These are phyloP conservation scores for Melieria omissa DNA, from an alignment of 2,888 invertebrate genomes.

Conservation along the genomic window DNA sequence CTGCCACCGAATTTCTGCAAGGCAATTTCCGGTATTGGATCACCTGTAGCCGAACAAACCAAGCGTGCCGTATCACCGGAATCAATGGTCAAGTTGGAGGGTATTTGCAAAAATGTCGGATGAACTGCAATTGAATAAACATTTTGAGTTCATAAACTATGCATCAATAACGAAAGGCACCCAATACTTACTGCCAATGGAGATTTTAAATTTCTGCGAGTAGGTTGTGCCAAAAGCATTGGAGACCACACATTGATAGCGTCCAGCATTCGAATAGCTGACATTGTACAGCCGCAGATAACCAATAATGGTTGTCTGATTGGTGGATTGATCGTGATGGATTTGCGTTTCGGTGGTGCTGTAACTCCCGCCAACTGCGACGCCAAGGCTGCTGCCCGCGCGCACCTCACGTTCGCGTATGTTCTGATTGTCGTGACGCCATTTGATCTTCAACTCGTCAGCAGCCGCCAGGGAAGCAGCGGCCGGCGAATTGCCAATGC, in stretches of 20 bases:
- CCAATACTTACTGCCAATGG: conserved; percentile 77
- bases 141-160: not conserved
- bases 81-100: conserved; percentile 84
- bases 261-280: conserved; percentile 83
- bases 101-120: conserved; percentile 86
- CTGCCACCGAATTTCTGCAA: conserved; percentile 94
- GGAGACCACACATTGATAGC: conserved; percentile 92
- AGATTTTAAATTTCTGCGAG: conserved; percentile 85
- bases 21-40: conserved; percentile 88
- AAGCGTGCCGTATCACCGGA: conserved; percentile 87
- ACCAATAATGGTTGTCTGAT: conserved; percentile 77
- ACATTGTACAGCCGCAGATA: conserved; percentile 80
- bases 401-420: conserved; percentile 56
- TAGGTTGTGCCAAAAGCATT: conserved; percentile 91
- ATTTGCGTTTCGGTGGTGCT: conserved; percentile 66
- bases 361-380: conserved; percentile 45
- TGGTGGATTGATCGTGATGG: conserved; percentile 55
- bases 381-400: conserved; percentile 10
- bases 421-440: conserved; percentile 88
- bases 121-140: conserved; percentile 71
- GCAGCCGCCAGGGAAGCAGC: conserved; percentile 72
- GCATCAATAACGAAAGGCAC: conserved; percentile 11
- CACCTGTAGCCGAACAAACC: conserved; percentile 91
- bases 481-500: conserved; percentile 84
- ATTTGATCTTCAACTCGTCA: conserved; percentile 79